phyloP scores from a whole-genome alignment of 2,113 vertebrate genomes.

The Lichenostomus cassidix region DNA sequence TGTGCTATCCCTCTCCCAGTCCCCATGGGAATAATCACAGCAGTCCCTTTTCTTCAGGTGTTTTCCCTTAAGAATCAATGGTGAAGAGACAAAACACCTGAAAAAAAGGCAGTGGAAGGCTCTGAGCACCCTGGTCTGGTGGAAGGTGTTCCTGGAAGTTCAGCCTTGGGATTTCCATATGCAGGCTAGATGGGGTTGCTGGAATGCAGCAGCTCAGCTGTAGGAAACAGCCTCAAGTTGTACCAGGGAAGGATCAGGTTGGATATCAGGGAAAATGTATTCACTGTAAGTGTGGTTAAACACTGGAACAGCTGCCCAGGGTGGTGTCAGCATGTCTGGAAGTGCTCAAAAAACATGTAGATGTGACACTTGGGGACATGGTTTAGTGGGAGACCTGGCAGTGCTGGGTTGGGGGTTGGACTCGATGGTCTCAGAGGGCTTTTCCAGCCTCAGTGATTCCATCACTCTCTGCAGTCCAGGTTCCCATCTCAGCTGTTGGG shows the following conservation, averaged over 20 bases:
- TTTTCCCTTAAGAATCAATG: rapidly evolving
- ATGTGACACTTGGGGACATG: neutral
- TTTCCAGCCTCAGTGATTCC: neutral
- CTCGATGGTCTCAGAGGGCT: neutral
- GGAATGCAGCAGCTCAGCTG: neutral
- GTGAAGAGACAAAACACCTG: neutral
- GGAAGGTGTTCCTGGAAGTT: neutral
- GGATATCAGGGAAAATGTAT: neutral
- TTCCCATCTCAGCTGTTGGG: neutral
- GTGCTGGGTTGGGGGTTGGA: neutral
- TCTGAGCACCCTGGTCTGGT: neutral
- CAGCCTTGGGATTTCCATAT: neutral
- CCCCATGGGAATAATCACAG: neutral
- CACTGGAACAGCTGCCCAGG: neutral
- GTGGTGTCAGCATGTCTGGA: neutral
- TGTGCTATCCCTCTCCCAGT: neutral
- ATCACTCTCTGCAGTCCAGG: neutral
- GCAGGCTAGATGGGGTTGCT: neutral
- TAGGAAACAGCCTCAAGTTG: neutral
- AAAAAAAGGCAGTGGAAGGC: too few relatives aligned
- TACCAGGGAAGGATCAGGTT: neutral
- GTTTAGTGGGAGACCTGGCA: neutral
- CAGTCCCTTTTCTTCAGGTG: neutral
- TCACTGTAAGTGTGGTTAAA: neutral
- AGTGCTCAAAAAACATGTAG: neutral